A percentile compares a stretch with the other conserved stretches of the same genome.
Conservation (phyloP, 2,113 vertebrate genomes). For the Tyto alba region DNA sequence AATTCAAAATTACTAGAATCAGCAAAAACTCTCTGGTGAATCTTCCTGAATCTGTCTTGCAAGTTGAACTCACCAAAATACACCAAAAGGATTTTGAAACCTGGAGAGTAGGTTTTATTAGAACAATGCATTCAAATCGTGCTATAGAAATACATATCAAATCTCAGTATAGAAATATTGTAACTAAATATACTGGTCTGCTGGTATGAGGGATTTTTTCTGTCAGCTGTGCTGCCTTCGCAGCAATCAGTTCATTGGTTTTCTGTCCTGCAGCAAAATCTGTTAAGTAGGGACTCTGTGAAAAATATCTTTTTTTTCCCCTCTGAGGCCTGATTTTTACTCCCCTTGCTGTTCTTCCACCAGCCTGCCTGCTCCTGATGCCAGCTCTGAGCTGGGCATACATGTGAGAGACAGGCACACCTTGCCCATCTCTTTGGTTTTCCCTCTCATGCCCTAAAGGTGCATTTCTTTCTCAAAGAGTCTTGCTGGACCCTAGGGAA, state of each 20-base stretch:
- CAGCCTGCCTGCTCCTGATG: background rate
- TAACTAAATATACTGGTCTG: background rate
- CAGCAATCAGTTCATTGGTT: background rate
- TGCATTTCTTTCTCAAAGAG: background rate
- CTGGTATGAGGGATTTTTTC: background rate
- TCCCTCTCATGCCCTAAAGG: background rate
- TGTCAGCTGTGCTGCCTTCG: background rate
- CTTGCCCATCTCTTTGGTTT: background rate
- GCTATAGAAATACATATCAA: background rate
- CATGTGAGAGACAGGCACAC: accelerated
- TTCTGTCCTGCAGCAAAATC: background rate
- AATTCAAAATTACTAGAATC: background rate
- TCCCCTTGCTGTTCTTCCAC: background rate
- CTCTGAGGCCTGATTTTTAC: background rate
- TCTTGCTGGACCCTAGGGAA: background rate
- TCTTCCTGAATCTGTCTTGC: background rate
- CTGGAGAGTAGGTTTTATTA: background rate
- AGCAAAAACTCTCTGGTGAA: background rate
- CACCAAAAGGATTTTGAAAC: background rate
- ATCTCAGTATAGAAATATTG: background rate
- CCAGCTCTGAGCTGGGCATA: background rate
- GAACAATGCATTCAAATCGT: background rate
- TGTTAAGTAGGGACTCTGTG: background rate
- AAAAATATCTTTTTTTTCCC: background rate
- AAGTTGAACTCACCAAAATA: background rate